Base-by-base conservation (phyloP, 2,888 invertebrate genomes). In the Congeria kusceri region DNA sequence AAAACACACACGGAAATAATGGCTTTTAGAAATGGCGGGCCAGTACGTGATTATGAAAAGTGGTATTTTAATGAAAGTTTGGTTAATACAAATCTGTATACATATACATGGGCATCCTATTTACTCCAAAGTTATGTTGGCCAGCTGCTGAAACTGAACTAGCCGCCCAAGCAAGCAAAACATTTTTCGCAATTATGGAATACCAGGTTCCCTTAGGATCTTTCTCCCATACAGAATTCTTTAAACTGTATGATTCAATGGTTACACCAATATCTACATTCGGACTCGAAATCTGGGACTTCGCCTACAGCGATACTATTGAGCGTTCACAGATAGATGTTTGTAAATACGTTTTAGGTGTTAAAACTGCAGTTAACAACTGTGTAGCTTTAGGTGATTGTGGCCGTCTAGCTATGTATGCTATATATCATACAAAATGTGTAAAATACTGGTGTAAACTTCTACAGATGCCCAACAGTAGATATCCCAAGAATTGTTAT, bases 221-320 rank as follows among this genome's bases (percentile, higher is more conserved):
- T 23, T 29, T 66, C 23, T 49, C 13, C 29, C 29, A 18, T 20
- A 32, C 27, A 13, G 56, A 66, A 32, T 18, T 18, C 18, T 66
- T 66, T 32, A 66, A 65, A 25, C n/a, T 66, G 4, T 66, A 57
- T 67, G 57, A 67, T 58, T 57, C 58, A 18, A 67, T 67, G 57
- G 67, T 67, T 1, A 57, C 56, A 46, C 58, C 67, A 32, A n/a
- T 61, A 61, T 20, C 28, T 13, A 3, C 28, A 18, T 13, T 27
- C n/a, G 61, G 61, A 61, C 13, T 29, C 1, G 61, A 61, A 18
- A 29, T 61, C 25, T 61, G 61, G 28, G 61, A 15, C 11, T 61
- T 27, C 28, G 28, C 11, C 11, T 61, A 61, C 13, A 27, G 27
- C 3, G 29, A 29, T 20, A 28, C 15, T 7, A 61, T 61, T 4